These are phyloP conservation scores for Hylyphantes graminicola DNA, from an alignment of 1,140 invertebrate species.

Conservation along the genomic window DNA sequence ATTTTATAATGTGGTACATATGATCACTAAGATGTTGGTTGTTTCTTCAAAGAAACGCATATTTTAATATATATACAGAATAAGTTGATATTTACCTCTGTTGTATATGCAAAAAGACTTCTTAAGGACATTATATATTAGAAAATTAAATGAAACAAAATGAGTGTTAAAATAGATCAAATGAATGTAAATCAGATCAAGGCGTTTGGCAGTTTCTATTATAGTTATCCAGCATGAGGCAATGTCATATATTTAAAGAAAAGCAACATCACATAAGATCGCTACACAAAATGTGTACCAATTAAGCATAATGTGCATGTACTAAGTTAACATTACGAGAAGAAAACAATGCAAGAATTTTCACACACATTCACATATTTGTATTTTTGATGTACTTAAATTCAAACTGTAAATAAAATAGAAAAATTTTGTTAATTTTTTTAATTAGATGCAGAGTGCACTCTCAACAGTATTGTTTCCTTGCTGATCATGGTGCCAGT, in stretches of 20 bases:
- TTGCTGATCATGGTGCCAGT: constrained; percentile 89
- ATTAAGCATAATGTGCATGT: not conserved
- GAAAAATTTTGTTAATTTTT: not conserved
- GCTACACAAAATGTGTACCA: not conserved
- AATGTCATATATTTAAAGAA: too few relatives aligned
- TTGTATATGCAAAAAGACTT: too few relatives aligned
- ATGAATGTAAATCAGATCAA: too few relatives aligned
- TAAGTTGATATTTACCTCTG: too few relatives aligned
- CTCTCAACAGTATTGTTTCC: constrained; percentile 82
- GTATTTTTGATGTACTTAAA: constrained; percentile 13
- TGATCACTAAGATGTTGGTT: not conserved
- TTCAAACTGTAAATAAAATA: not conserved
- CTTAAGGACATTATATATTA: too few relatives aligned
- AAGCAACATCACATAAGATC: constrained; percentile 36
- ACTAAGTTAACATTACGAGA: not conserved
- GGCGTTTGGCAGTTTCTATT: too few relatives aligned
- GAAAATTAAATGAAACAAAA: too few relatives aligned
- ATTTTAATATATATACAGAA: too few relatives aligned
- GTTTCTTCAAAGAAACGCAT: too few relatives aligned
- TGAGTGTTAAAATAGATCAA: too few relatives aligned
- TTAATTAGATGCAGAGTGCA: constrained; percentile 72
- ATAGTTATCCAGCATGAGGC: too few relatives aligned
- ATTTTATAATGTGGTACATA: not conserved
- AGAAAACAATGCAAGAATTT: not conserved
- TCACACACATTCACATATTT: not conserved